Evolutionary conservation across 2,888 invertebrate genomes (phyloP).

Genomic region (Schizaphis graminum): DNA sequence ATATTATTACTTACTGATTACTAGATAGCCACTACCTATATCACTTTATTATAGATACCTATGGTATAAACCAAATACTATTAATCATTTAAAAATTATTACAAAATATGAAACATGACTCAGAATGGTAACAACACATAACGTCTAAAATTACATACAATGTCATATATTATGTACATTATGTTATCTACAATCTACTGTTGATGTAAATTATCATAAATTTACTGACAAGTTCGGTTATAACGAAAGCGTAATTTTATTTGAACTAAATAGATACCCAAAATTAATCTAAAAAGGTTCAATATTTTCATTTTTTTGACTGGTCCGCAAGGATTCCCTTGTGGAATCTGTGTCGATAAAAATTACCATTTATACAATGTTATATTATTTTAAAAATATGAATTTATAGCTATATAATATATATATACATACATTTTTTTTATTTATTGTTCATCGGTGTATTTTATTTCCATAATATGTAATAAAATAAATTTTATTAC

Average conservation of each 20-base stretch:
- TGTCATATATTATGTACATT: not conserved
- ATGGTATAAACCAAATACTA: not conserved
- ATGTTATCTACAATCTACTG: not conserved
- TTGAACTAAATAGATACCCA: not conserved
- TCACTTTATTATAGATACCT: not conserved
- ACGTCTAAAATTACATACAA: not conserved
- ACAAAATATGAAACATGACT: not conserved
- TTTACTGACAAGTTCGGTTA: not conserved
- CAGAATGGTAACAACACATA: not conserved
- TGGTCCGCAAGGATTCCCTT: not conserved
- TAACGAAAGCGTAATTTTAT: not conserved
- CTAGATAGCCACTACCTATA: too few relatives aligned
- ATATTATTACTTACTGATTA: not conserved
- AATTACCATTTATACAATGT: not conserved
- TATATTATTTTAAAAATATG: not conserved
- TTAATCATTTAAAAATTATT: not conserved
- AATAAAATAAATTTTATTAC: not conserved
- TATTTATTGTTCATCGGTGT: not conserved
- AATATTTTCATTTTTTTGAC: not conserved
- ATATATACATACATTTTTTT: not conserved
- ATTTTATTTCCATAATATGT: not conserved
- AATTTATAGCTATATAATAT: not conserved
- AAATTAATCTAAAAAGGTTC: not conserved
- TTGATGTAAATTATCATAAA: not conserved
- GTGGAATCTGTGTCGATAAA: not conserved